Base-by-base conservation (phyloP, 2,888 invertebrate species). In the Aspidiotus destructor region DNA sequence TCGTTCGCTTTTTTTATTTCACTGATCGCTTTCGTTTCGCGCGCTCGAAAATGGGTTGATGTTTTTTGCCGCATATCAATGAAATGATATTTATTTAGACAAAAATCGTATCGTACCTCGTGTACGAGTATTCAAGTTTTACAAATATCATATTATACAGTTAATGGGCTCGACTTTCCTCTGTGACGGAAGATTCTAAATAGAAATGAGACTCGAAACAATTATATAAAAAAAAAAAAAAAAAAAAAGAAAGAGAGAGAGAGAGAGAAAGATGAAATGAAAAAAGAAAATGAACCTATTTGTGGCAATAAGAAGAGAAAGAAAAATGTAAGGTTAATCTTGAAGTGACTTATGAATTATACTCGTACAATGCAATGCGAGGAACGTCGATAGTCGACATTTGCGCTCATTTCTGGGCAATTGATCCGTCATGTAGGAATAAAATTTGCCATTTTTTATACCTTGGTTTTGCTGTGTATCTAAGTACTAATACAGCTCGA, bases 181-280 rank as follows among this genome's bases (percentile, higher is more conserved):
- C 28, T 1, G 28, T 28, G 28, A 28, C 1, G 28, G 28, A 28
- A 28, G 28, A 28, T 28, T 28, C 5, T 5, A 5, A 48, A 48
- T 11, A 48, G 48, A 48, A 48, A 48, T 11, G 3, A 16, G 16
- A 55, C 3, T 11, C 13, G 7, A 16, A 55, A 16, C n/a, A 55
- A 15, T n/a, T 10, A 55, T 10, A 10, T 8, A 55, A n/a, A 15
- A 15, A 55, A 15, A 55, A 15, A 55, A n/a, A 55, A 15, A 55
- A 15, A 55, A n/a, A 55, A 15, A 55, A 15, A 55, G 55, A 55
- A 15, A 55, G 15, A 55, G 55, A 55, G 55, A 55, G 15, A 55
- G 55, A 55, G 55, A 55, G 15, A 55, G 55, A 55, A 15, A 17
- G 16, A 5, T 1, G 55, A 55, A 55, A 55, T 13, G 5, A 15